These are phyloP conservation scores for Amaurobius ferox DNA, from an alignment of 2,888 invertebrate species.

Conservation along the genomic window DNA sequence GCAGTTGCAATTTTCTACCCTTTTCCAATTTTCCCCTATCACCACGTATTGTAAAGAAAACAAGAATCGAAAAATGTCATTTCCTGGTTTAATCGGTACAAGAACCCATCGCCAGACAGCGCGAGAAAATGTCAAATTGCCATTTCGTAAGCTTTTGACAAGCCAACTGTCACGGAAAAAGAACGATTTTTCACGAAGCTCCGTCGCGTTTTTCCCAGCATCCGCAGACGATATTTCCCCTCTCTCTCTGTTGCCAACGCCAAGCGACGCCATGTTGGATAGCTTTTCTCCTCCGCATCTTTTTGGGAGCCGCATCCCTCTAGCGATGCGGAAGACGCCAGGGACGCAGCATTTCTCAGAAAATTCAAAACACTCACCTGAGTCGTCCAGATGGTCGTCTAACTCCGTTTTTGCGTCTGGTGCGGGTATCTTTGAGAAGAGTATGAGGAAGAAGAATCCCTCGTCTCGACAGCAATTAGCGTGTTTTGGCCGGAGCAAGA, in stretches of 20 bases:
- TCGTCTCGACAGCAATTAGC: not conserved
- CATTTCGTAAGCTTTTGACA: not conserved
- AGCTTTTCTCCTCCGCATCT: not conserved
- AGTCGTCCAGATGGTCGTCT: constrained; percentile 63
- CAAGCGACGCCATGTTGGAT: too few species aligned
- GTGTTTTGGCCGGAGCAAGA: not conserved
- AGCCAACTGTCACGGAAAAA: not conserved
- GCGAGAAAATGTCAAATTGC: not conserved
- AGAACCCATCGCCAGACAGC: too few species aligned
- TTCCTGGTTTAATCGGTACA: too few species aligned
- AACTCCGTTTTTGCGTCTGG: constrained; percentile 64
- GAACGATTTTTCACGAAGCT: not conserved
- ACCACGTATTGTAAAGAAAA: too few species aligned
- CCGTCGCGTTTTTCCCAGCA: not conserved
- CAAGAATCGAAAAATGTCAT: too few species aligned
- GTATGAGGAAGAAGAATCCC: not conserved
- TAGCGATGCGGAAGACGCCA: too few species aligned
- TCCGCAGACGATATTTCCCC: not conserved
- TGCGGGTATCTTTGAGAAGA: not conserved
- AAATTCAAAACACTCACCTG: constrained; percentile 32
- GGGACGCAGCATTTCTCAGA: too few species aligned
- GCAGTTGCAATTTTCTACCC: too few species aligned
- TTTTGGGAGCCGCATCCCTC: too few species aligned
- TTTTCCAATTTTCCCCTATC: too few species aligned
- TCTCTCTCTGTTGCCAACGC: not conserved